Percentiles rank a stretch among this genome's conserved stretches.
phyloP scores from a whole-genome alignment of 2,113 vertebrate genomes.

The Pomatostomus ruficeps region DNA sequence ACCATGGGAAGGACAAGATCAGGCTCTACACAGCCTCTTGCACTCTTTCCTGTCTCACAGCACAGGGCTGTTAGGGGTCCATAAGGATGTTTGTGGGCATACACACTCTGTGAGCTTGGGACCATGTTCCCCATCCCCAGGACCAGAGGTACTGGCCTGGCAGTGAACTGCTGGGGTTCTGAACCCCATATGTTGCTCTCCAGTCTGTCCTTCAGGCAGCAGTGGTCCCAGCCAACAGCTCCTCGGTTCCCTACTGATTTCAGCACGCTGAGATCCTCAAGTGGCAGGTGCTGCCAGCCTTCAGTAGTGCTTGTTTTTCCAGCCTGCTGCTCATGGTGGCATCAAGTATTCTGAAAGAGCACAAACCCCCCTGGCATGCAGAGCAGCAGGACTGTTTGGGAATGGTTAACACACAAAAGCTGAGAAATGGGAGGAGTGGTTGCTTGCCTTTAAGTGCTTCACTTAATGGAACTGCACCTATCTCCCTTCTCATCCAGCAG shows the following conservation, averaged over 20 bases:
- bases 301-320: not conserved
- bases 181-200: fast-evolving
- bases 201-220: not conserved
- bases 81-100: fast-evolving
- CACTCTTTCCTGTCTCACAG: fast-evolving
- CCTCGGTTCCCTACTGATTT: not conserved
- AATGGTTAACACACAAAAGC: not conserved
- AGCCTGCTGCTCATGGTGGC: not conserved
- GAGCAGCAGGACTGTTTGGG: not conserved
- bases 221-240: not conserved
- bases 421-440: not conserved
- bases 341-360: not conserved
- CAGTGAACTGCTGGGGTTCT: not conserved
- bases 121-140: fast-evolving
- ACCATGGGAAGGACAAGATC: not conserved
- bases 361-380: not conserved
- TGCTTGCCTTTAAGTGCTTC: not conserved
- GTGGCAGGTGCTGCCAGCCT: not conserved
- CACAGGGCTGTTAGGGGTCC: not conserved
- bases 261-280: not conserved
- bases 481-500: not conserved
- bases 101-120: not conserved
- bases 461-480: not conserved
- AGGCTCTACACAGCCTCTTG: not conserved
- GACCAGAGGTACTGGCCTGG: not conserved